Evolutionary conservation across 2,113 vertebrate genomes (phyloP).

Genomic region (Melanerpes aurifrons): DNA sequence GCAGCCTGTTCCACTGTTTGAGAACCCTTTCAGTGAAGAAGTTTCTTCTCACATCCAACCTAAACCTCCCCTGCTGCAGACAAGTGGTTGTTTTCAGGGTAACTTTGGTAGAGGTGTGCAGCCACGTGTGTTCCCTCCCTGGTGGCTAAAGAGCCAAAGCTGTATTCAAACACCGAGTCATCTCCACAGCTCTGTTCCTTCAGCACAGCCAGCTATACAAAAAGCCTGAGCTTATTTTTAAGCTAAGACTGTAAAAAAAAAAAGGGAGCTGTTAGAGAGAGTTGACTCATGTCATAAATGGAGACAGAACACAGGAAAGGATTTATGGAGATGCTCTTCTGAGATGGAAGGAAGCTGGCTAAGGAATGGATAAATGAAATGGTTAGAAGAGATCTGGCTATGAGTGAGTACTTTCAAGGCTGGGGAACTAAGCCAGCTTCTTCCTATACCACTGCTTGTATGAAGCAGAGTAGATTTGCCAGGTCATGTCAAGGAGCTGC

Average conservation of each 20-base stretch:
- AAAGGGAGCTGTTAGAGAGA: neutral
- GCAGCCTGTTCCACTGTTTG: too few species aligned
- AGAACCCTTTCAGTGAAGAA: too few species aligned
- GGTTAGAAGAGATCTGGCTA: neutral
- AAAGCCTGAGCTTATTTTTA: neutral
- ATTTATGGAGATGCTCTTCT: neutral
- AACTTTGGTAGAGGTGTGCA: neutral
- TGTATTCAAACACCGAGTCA: neutral
- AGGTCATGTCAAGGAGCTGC: neutral
- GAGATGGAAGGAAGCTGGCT: neutral
- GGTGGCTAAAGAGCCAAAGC: neutral
- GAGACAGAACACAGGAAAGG: neutral
- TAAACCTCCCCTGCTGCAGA: neutral
- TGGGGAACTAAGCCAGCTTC: neutral
- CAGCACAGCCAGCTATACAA: neutral
- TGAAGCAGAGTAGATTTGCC: neutral
- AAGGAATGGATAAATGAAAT: neutral
- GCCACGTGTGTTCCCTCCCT: neutral
- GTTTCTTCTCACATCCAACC: too few species aligned
- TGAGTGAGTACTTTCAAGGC: neutral
- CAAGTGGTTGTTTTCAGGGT: neutral
- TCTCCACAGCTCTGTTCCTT: neutral
- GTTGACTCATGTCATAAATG: neutral
- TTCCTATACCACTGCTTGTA: neutral
- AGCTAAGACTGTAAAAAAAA: neutral